phyloP scores from a whole-genome alignment of 1,140 invertebrate species.

The Drosophila yakuba region DNA sequence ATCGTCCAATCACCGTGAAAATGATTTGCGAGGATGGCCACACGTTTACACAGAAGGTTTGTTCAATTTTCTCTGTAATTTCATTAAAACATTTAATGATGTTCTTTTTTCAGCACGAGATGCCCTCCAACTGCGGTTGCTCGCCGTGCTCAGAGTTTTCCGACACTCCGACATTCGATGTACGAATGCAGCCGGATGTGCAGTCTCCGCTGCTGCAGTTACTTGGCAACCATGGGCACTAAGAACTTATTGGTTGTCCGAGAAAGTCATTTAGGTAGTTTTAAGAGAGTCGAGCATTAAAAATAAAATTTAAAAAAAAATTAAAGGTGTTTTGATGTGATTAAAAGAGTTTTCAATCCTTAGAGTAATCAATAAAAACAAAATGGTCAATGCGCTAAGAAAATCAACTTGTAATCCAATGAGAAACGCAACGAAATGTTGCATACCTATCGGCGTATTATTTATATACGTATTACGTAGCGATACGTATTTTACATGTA shows the following conservation, averaged over 20 bases:
- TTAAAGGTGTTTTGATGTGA: too few species aligned
- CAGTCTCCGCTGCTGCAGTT: constrained; percentile 50
- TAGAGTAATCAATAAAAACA: too few species aligned
- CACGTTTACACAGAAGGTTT: constrained; percentile 59
- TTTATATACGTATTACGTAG: too few species aligned
- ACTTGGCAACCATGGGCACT: constrained; percentile 24
- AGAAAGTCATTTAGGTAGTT: not conserved
- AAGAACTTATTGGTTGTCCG: not conserved
- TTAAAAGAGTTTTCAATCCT: too few species aligned
- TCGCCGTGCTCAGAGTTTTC: constrained; percentile 59
- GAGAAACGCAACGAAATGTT: not conserved
- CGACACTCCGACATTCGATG: constrained; percentile 46
- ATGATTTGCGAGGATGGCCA: constrained; percentile 75
- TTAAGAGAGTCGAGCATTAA: constrained; percentile 17
- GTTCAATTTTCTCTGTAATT: not conserved
- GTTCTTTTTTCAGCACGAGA: constrained; percentile 57
- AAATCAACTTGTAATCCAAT: not conserved
- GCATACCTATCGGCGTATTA: not conserved
- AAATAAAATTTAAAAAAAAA: constrained; percentile 21
- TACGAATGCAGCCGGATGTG: constrained; percentile 46
- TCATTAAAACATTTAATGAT: not conserved
- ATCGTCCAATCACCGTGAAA: constrained; percentile 68
- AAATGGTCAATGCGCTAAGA: too few species aligned
- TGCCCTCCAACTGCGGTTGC: constrained; percentile 69
- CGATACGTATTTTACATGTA: too few species aligned